A percentile compares a stretch with the other conserved stretches of the same genome.
Evolutionary conservation across 2,113 vertebrate genomes (phyloP).

Genomic region (Neolamprologus caudopunctatus): DNA sequence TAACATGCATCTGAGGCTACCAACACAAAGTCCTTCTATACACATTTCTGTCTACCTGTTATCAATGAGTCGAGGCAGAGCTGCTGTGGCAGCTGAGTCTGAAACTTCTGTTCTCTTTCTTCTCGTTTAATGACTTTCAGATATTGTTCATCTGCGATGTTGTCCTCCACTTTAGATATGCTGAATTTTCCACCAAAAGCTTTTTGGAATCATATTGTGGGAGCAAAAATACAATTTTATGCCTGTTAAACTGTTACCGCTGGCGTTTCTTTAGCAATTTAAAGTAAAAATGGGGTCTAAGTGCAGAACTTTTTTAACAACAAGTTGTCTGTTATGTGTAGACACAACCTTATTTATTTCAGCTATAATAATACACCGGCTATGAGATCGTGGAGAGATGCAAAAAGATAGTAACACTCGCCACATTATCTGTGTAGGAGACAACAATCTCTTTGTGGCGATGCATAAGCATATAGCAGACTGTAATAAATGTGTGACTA

Average conservation of each 20-base stretch:
- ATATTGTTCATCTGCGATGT: background rate
- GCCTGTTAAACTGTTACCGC: background rate
- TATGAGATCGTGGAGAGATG: background rate
- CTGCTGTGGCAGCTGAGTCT: background rate
- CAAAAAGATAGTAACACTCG: background rate
- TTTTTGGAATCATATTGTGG: background rate
- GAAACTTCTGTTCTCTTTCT: background rate
- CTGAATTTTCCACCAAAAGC: background rate
- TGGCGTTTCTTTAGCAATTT: background rate
- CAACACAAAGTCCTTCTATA: background rate
- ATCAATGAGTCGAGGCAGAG: background rate
- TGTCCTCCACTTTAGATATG: background rate
- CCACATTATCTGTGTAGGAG: background rate
- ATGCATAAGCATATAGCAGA: background rate
- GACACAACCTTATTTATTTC: background rate
- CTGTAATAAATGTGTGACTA: background rate
- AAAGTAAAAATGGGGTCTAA: background rate
- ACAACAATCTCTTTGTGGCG: background rate
- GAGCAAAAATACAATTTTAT: background rate
- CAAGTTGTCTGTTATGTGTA: background rate
- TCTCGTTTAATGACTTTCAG: background rate
- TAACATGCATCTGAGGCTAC: background rate
- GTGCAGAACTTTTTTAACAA: background rate
- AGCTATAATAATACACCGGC: background rate
- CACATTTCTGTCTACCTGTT: background rate